These are phyloP conservation scores for Temnothorax unifasciatus DNA, from an alignment of 2,888 invertebrate genomes.

Conservation along the genomic window DNA sequence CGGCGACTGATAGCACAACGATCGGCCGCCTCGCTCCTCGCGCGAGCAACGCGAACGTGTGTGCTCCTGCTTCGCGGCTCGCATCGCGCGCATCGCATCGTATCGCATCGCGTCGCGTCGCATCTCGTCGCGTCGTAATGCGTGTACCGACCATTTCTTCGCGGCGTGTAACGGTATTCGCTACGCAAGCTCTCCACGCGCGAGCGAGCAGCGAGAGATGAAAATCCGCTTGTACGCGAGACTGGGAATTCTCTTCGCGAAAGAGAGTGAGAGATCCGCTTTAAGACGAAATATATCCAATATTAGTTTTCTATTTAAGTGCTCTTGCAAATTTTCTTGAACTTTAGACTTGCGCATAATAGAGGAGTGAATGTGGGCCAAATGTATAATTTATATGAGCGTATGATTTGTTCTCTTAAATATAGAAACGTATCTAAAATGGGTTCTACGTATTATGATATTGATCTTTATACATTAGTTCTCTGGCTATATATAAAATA, in stretches of 20 bases:
- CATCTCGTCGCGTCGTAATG: constrained; percentile 13
- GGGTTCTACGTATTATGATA: neutral
- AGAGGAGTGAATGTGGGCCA: neutral
- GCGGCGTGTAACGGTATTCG: constrained; percentile 43
- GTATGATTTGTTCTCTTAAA: neutral
- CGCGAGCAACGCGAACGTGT: constrained; percentile 14
- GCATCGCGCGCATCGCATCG: neutral
- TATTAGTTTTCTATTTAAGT: neutral
- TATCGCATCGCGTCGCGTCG: neutral
- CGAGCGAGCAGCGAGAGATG: constrained; percentile 33
- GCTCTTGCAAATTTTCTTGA: neutral
- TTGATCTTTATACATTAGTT: neutral
- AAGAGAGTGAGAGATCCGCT: neutral
- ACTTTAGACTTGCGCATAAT: neutral
- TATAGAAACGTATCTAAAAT: neutral
- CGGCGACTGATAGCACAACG: constrained; percentile 16
- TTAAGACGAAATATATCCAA: neutral
- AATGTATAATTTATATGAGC: neutral
- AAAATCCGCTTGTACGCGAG: constrained; percentile 11
- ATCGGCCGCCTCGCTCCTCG: constrained; percentile 13
- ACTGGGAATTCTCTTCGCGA: neutral
- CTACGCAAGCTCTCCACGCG: constrained; percentile 35
- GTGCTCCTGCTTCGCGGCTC: constrained; percentile 14
- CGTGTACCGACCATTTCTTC: constrained; percentile 27
- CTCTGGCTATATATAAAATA: neutral